A percentile compares a stretch with the other conserved stretches of the same genome.
These are phyloP conservation scores for Amniataba percoides DNA, from an alignment of 2,797 vertebrate genomes.

Conservation along the genomic window DNA sequence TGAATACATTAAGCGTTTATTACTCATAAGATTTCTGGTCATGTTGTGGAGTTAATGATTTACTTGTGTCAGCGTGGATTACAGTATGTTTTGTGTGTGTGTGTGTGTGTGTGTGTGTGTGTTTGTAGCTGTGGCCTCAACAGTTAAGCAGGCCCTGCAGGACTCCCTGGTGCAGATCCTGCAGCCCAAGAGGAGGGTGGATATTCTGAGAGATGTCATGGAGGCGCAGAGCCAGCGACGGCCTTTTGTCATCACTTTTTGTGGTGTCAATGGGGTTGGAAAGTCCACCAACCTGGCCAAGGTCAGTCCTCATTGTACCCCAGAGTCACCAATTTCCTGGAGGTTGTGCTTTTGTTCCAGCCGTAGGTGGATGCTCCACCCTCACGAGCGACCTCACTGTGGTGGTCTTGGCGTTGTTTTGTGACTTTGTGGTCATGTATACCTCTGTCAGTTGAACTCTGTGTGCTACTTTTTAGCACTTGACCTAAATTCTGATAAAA, in stretches of 20 bases:
- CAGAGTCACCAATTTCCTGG: fast-evolving
- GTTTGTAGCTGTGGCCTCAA: conserved; percentile 93
- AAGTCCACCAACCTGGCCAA: conserved; percentile 99
- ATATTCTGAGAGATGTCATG: conserved; percentile 95
- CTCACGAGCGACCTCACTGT: background rate
- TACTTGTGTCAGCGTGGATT: background rate
- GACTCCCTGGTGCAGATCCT: conserved; percentile 98
- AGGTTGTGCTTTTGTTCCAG: background rate
- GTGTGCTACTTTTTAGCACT: background rate
- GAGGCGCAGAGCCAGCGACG: conserved; percentile 91
- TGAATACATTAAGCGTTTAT: no score
- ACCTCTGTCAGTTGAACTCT: background rate
- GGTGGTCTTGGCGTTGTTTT: background rate
- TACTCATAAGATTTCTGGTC: no score
- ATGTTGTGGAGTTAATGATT: no score
- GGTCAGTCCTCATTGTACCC: conserved; percentile 73
- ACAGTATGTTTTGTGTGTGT: conserved; percentile 8
- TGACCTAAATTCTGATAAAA: background rate
- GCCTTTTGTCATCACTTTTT: conserved; percentile 96
- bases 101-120: background rate
- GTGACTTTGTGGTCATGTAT: background rate
- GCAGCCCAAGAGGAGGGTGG: conserved; percentile 96
- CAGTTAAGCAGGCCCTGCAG: conserved; percentile 96
- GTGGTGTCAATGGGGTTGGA: conserved; percentile 96
- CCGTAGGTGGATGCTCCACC: no score